Conservation (phyloP, 2,113 vertebrate genomes). For the Xiphophorus hellerii region DNA sequence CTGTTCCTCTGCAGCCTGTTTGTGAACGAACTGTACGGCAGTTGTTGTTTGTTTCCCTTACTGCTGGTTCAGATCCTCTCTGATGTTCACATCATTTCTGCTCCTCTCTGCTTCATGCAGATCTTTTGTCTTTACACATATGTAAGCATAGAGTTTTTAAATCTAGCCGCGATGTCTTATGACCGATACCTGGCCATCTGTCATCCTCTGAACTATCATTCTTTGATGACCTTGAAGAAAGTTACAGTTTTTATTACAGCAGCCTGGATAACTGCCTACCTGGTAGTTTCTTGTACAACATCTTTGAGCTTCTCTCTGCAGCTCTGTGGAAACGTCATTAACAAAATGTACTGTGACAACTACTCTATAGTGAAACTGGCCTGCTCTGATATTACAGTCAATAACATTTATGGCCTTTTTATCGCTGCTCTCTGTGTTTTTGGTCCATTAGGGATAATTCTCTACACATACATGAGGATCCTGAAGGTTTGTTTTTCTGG, state of each 20-base stretch:
- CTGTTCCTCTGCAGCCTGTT: not conserved
- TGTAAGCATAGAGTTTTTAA: not conserved
- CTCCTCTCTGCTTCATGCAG: not conserved
- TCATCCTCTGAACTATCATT: conserved; percentile 27
- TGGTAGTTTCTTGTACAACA: not conserved
- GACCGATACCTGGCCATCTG: not conserved
- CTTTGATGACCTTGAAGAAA: conserved; percentile 1
- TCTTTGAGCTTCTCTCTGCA: conserved; percentile 7
- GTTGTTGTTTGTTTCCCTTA: not conserved
- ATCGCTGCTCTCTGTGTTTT: not conserved
- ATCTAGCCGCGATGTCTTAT: not conserved
- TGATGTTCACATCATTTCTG: not conserved
- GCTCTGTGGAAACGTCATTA: conserved; percentile 26
- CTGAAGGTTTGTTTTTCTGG: not conserved
- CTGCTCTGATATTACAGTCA: conserved; percentile 8
- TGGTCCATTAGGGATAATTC: not conserved
- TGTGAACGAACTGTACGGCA: conserved; percentile 6
- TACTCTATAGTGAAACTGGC: conserved; percentile 26
- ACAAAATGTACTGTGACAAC: conserved; percentile 45
- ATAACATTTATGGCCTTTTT: conserved; percentile 37
- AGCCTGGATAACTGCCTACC: conserved; percentile 45
- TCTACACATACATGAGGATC: conserved; percentile 1
- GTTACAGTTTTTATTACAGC: not conserved
- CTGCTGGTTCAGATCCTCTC: conserved; percentile 5
- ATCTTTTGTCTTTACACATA: not conserved